Base-by-base conservation (phyloP, 53 echinoderm and acorn worm species). In the Arbacia lixula region DNA sequence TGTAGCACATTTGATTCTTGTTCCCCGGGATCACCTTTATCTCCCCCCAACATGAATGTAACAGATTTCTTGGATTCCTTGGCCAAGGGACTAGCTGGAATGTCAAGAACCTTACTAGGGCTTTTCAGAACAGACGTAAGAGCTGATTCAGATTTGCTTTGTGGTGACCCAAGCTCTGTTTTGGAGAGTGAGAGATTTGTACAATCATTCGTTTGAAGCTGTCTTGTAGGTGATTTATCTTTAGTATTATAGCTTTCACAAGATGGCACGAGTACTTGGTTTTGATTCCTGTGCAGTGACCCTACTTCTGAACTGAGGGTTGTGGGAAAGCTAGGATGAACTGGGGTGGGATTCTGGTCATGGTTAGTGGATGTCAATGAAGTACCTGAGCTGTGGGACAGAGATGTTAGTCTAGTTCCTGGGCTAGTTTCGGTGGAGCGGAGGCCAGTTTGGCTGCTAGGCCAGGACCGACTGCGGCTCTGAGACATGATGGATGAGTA, bases 51-150 rank as follows among this genome's bases (percentile, higher is more conserved):
- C 82, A 81, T 63, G 50, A 81, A 81, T 12, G 46, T 32, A 40
- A 81, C 82, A 63, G 62, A 81, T 33, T 81, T 81, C 51, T 81
- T 81, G 4, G 82, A 81, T 41, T 81, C 82, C 24, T 63, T 81
- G 43, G 82, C 40, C n/a, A 81, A 22, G 21, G 31, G 82, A 63
- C 43, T 31, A 32, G 74, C 27, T 74, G 14, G 14, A 46, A 8
- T 10, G 8, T 34, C 54, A 32, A 74, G 11, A 33, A 50, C 20
- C 1, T 16, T 1, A 14, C 74, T 52, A 74, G 36, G 53, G 46
- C 74, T 74, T 53, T 17, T 74, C 21, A 69, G 12, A 28, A 16
- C 69, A 24, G 46, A 25, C 28, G 20, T 43, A 9, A 39, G 5
- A 28, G 26, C 12, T 4, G 26, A 26, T 43, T 29, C 36, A 35